A percentile compares a stretch with the other conserved stretches of the same genome.
Evolutionary conservation across 2,888 invertebrate genomes (phyloP).

Genomic region (Bellardia bayeri): DNA sequence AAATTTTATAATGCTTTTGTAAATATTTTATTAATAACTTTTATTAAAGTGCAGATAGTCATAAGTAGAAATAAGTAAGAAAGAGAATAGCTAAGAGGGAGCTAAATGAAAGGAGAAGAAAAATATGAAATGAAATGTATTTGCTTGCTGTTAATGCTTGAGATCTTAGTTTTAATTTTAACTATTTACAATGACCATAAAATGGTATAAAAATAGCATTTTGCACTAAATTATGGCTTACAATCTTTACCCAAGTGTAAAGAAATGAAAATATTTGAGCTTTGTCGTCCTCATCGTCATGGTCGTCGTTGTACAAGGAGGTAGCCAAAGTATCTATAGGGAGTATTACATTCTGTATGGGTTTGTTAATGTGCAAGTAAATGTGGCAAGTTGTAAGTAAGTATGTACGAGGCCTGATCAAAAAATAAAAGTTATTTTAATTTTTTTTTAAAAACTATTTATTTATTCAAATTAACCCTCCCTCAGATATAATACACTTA

Average conservation of each 20-base stretch:
- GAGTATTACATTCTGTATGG: not conserved
- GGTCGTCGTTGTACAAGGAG: not conserved
- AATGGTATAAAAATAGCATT: constrained; percentile 64
- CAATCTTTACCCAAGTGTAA: constrained; percentile 44
- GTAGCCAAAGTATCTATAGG: not conserved
- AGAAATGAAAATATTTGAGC: constrained; percentile 47
- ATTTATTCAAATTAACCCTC: too few relatives aligned
- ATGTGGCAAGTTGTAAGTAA: not conserved
- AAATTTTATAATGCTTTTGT: constrained; percentile 61
- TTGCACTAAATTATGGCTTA: constrained; percentile 65
- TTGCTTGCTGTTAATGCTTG: constrained; percentile 45
- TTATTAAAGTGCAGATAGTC: constrained; percentile 27
- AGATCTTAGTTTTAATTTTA: constrained; percentile 62
- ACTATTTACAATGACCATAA: constrained; percentile 67
- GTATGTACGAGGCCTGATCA: not conserved
- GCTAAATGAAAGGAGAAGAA: not conserved
- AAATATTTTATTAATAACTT: constrained; percentile 67
- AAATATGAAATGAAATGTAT: not conserved
- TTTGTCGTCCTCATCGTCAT: not conserved
- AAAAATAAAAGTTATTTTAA: too few relatives aligned
- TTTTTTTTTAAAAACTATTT: too few relatives aligned
- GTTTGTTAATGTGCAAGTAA: not conserved
- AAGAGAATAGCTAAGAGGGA: not conserved
- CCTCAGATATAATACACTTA: too few relatives aligned
- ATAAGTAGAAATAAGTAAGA: not conserved